Conservation (phyloP, 2,888 invertebrate species). For the Galeopsomyia nigrocyanea region DNA sequence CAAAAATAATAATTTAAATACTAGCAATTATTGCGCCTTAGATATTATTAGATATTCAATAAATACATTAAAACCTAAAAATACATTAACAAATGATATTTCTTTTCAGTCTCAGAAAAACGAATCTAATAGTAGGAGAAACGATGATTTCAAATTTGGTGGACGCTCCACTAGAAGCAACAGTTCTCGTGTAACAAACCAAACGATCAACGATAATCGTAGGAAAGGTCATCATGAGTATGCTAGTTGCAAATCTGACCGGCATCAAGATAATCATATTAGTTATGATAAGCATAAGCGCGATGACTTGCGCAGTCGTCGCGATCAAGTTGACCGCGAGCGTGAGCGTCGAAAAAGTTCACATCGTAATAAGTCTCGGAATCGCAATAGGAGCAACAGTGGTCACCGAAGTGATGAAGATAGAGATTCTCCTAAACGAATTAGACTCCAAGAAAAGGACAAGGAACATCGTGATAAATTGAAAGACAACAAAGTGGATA, state of each 20-base stretch:
- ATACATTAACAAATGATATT: neutral
- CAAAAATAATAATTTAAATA: neutral
- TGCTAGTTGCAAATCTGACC: constrained; percentile 17
- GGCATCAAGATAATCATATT: constrained; percentile 14
- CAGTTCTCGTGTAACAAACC: neutral
- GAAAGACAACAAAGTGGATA: neutral
- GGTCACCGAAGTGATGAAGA: constrained; percentile 46
- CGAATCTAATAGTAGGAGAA: neutral
- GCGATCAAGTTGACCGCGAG: neutral
- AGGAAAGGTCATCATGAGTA: constrained; percentile 6
- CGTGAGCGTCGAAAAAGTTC: constrained; percentile 20
- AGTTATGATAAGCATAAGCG: neutral
- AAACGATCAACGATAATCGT: constrained; percentile 5
- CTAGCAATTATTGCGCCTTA: neutral
- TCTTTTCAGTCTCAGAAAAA: constrained; percentile 6
- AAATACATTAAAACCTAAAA: constrained; percentile 6
- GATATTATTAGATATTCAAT: neutral
- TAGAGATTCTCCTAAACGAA: constrained; percentile 18
- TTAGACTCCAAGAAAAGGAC: constrained; percentile 7
- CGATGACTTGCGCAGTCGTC: neutral
- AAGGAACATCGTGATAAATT: neutral
- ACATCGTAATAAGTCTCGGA: constrained; percentile 13
- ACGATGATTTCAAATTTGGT: constrained; percentile 3
- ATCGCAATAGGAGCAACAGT: constrained; percentile 20
- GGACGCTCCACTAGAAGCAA: constrained; percentile 1